Conservation (phyloP, 2,797 vertebrate species). For the Muraenolepis orangiensis region DNA sequence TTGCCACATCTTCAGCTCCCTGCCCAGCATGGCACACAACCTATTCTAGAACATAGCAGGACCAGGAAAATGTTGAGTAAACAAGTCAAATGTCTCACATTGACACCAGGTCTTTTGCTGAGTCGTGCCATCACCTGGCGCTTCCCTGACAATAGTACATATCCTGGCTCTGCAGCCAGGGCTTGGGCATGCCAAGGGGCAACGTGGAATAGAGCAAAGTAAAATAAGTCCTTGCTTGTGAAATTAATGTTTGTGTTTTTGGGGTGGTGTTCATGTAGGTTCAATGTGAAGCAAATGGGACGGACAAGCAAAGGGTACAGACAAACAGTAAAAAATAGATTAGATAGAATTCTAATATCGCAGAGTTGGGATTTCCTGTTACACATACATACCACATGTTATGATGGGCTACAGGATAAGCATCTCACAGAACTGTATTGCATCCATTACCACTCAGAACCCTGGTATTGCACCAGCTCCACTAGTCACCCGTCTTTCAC, state of each 20-base stretch:
- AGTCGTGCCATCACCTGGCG: background rate
- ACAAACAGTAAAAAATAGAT: too few relatives aligned
- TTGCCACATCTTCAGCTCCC: constrained; percentile 31
- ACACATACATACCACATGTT: background rate
- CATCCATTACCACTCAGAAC: background rate
- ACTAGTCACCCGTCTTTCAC: background rate
- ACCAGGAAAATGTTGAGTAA: constrained; percentile 58
- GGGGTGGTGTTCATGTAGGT: too few relatives aligned
- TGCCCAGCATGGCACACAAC: constrained; percentile 25
- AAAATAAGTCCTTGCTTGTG: too few relatives aligned
- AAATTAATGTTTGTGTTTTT: too few relatives aligned
- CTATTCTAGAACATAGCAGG: constrained; percentile 37
- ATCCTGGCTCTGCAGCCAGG: too few relatives aligned
- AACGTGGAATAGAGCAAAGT: too few relatives aligned
- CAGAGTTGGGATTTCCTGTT: background rate
- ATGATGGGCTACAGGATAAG: background rate
- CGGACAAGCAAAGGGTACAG: too few relatives aligned
- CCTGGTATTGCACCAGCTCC: background rate
- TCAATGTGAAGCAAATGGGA: too few relatives aligned
- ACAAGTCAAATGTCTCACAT: constrained; percentile 68
- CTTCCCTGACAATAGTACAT: background rate
- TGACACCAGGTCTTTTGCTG: constrained; percentile 51
- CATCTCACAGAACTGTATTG: background rate
- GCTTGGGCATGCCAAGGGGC: too few relatives aligned
- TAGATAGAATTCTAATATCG: background rate